These are phyloP conservation scores for Agrochola lota DNA, from an alignment of 2,888 invertebrate genomes.

Conservation along the genomic window DNA sequence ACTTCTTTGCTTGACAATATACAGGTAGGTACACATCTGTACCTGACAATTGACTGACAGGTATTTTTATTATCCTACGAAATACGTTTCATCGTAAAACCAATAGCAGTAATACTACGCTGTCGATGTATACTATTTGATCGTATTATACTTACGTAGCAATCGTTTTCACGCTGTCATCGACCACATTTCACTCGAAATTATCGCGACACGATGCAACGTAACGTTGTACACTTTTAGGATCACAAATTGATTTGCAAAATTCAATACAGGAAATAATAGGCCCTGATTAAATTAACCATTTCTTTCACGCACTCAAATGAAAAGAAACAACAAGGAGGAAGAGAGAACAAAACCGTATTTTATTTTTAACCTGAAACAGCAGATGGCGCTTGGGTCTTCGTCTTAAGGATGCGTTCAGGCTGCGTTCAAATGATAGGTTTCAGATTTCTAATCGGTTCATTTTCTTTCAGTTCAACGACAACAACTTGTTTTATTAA, in stretches of 20 bases:
- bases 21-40: constrained; percentile 72
- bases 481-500: not conserved
- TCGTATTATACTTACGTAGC: constrained; percentile 88
- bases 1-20: constrained; percentile 77
- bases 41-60: constrained; percentile 74
- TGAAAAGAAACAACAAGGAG: constrained; percentile 82
- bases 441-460: not conserved
- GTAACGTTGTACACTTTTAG: constrained; percentile 72
- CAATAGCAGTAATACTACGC: constrained; percentile 57
- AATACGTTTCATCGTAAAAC: constrained; percentile 57
- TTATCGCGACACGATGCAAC: constrained; percentile 78
- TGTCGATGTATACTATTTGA: constrained; percentile 69
- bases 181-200: constrained; percentile 87
- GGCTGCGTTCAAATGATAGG: constrained; percentile 2
- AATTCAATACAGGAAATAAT: constrained; percentile 76
- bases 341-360: constrained; percentile 74
- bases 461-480: not conserved
- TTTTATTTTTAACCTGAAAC: constrained; percentile 68
- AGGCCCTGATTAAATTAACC: constrained; percentile 77
- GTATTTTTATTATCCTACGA: constrained; percentile 76
- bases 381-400: constrained; percentile 73
- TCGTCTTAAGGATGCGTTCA: constrained; percentile 31
- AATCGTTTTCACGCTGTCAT: constrained; percentile 88
- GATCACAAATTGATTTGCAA: constrained; percentile 68
- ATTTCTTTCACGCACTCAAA: constrained; percentile 80